Conservation (phyloP, 2,888 invertebrate genomes). For the Patella pellucida region DNA sequence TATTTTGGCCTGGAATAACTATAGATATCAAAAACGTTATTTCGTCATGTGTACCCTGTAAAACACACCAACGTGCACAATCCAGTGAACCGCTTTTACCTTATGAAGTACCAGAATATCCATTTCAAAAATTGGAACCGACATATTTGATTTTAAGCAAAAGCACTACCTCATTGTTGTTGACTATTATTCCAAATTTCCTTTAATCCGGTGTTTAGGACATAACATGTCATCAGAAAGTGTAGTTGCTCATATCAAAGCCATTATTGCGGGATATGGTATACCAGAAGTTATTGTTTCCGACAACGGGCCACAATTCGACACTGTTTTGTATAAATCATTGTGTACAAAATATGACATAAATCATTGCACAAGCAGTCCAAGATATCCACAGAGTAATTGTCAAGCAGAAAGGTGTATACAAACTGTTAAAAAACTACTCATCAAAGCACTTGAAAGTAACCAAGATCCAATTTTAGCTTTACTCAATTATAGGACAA, state of each 20-base stretch:
- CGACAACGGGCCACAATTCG: background rate
- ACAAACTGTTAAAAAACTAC: constrained; percentile 13
- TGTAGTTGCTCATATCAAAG: constrained; percentile 3
- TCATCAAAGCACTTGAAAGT: background rate
- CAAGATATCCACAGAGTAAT: constrained; percentile 11
- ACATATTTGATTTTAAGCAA: constrained; percentile 5
- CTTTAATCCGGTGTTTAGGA: background rate
- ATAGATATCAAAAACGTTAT: constrained; percentile 6
- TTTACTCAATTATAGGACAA: constrained; percentile 3
- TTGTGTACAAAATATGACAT: constrained; percentile 1
- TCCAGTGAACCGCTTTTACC: constrained; percentile 3
- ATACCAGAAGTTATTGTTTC: constrained; percentile 2
- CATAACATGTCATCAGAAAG: background rate
- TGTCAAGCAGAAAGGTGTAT: background rate
- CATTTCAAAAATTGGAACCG: constrained; percentile 14
- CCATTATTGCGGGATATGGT: background rate
- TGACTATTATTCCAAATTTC: constrained; percentile 13
- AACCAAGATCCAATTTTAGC: constrained; percentile 8
- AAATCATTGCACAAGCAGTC: background rate
- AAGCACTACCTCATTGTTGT: constrained; percentile 12
- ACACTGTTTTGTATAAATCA: background rate
- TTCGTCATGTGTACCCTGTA: constrained; percentile 7
- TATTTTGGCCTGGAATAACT: constrained; percentile 15
- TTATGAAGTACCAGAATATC: constrained; percentile 3
- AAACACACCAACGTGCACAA: background rate